Base-by-base conservation (phyloP, 2,113 vertebrate species). In the Amazona guildingii region DNA sequence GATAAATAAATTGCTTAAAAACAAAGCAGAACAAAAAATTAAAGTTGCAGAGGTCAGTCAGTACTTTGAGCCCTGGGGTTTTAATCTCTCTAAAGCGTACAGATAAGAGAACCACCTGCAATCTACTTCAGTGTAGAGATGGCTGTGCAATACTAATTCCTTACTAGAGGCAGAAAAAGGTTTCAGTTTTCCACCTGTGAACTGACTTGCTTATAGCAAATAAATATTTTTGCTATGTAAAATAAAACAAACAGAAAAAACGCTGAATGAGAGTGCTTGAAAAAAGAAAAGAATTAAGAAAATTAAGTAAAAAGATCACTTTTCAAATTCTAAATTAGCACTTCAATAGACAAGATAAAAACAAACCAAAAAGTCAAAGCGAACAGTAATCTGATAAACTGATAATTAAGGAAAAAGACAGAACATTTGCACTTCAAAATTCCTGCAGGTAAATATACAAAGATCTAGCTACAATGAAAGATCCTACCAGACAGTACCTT, bases 1-100 rank as follows among this genome's bases (percentile, higher is more conserved):
- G 83, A 92, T 80, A 90, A 97, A 90, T 70, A 95, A 93, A 86
- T 83, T 52, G 43, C 61, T 95, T 90, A 54, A 75, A 92, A 94
- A 88, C 39, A 83, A 72, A 81, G 25, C 83, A 59, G 14, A 88
- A 72, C 4, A n/a, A 92, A 83, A 86, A 83, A 2, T 24, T 24
- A 16, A 82, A 87, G 25, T 76, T 77, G 27, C 10, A 75, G 67
- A 94, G 63, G 83, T 91, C 55, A 57, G 23, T 64, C 55, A 82
- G 51, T 39, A 43, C 77, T 29, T 20, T 63, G 28, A 78, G 86
- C n/a, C n/a, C 39, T 66, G 15, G 69, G 52, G 9, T 88, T 93
- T 95, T 95, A 87, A 95, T 88, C 35, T 55, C 41, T 72, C 52
- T 90, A 66, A 90, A 88, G 62, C 27, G 63, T 27, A 88, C 7